A percentile compares a stretch with the other conserved stretches of the same genome.
Evolutionary conservation across 2,797 vertebrate species (phyloP).

Genomic region (Avahi laniger): DNA sequence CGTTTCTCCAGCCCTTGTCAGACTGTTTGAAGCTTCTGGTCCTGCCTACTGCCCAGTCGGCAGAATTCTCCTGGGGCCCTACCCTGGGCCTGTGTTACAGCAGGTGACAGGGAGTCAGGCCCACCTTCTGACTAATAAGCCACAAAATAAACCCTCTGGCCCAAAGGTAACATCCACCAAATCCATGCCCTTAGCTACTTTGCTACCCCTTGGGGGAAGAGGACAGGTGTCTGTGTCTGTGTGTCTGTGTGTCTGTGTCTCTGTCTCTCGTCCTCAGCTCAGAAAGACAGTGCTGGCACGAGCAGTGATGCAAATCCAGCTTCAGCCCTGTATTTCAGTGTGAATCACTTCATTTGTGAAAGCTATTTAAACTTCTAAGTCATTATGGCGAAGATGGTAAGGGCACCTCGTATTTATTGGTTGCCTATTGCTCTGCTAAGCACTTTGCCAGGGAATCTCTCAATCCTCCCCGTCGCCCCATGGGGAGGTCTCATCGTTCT

Average conservation of each 20-base stretch:
- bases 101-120: not conserved
- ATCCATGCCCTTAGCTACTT: not conserved
- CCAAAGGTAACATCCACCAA: not conserved
- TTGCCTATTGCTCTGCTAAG: not conserved
- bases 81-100: not conserved
- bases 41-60: not conserved
- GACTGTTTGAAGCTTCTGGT: not conserved
- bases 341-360: not conserved
- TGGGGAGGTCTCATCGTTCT: not conserved
- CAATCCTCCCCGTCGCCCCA: not conserved
- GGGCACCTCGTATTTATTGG: not conserved
- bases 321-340: not conserved
- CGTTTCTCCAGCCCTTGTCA: not conserved
- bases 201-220: not conserved
- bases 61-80: not conserved
- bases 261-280: not conserved
- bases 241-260: not conserved
- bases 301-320: not conserved
- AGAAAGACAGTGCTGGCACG: not conserved
- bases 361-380: not conserved
- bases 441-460: not conserved
- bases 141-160: not conserved
- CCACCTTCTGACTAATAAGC: not conserved
- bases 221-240: not conserved
- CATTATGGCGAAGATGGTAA: not conserved